A percentile compares a stretch with the other conserved stretches of the same genome.
Evolutionary conservation across 2,113 vertebrate genomes (phyloP).

Genomic region (human): DNA sequence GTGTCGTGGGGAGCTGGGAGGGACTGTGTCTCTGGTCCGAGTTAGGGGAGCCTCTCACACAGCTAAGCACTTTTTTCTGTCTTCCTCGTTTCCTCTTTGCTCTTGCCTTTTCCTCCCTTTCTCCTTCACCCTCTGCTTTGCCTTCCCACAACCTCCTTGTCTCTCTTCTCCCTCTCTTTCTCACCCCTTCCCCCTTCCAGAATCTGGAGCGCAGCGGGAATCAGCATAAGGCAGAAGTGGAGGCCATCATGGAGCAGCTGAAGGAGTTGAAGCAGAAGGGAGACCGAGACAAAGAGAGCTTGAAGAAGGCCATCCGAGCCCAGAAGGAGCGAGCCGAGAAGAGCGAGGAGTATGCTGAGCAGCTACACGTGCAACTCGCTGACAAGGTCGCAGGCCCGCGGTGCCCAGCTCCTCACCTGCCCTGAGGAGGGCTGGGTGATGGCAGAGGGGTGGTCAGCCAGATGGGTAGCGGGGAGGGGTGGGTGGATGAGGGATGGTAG

Average conservation of each 20-base stretch:
- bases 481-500: rapidly evolving
- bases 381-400: constrained; percentile 86
- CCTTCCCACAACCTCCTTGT: neutral
- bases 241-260: constrained; percentile 85
- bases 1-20: neutral
- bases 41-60: neutral
- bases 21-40: neutral
- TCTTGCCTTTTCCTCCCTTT: neutral
- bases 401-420: neutral
- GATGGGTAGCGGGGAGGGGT: rapidly evolving
- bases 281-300: constrained; percentile 87
- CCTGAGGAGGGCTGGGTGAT: neutral
- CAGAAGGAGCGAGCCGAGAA: constrained; percentile 92
- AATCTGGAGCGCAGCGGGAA: constrained; percentile 88
- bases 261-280: constrained; percentile 84
- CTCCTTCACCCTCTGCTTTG: rapidly evolving
- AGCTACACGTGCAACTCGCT: constrained; percentile 86
- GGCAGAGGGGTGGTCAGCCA: neutral
- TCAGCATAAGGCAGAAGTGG: constrained; percentile 87
- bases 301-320: constrained; percentile 89
- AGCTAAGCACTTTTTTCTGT: neutral
- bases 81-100: neutral
- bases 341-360: constrained; percentile 87
- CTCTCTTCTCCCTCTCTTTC: neutral
- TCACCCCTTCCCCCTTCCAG: constrained; percentile 75